These are phyloP conservation scores for Sceloporus tristichus DNA, from an alignment of 2,113 vertebrate species.

Conservation along the genomic window DNA sequence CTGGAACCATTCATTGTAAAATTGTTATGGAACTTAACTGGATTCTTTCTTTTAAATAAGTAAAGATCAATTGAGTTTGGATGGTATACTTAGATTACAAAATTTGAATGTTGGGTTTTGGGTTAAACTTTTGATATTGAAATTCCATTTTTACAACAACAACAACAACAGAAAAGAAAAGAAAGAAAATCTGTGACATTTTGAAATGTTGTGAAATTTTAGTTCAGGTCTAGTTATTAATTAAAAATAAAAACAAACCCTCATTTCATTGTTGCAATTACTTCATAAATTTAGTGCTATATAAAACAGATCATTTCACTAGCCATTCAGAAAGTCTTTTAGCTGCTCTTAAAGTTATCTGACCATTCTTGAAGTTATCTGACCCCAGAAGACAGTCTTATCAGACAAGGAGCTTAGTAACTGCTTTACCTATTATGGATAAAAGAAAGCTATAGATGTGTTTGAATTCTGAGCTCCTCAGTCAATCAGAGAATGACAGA, in stretches of 20 bases:
- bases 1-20: not conserved
- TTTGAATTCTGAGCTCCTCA: constrained; percentile 71
- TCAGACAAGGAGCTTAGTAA: not conserved
- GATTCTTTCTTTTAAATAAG: not conserved
- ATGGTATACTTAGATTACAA: not conserved
- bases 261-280: not conserved
- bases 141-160: not conserved
- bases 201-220: not conserved
- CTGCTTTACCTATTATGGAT: not conserved
- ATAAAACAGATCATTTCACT: not conserved
- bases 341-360: not conserved
- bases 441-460: constrained; percentile 27
- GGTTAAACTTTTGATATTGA: not conserved
- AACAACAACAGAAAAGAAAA: no score
- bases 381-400: not conserved
- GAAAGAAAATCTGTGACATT: not conserved
- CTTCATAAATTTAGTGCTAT: not conserved
- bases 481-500: constrained; percentile 57
- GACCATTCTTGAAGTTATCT: not conserved
- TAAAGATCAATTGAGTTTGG: not conserved
- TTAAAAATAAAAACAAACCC: not conserved
- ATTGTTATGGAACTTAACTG: not conserved
- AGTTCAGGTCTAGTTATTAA: no score
- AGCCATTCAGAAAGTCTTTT: not conserved
- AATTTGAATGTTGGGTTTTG: not conserved